Percentiles rank a stretch among this genome's conserved stretches.
Evolutionary conservation across 2,888 invertebrate species (phyloP).

Genomic region (Monopis laevigella): DNA sequence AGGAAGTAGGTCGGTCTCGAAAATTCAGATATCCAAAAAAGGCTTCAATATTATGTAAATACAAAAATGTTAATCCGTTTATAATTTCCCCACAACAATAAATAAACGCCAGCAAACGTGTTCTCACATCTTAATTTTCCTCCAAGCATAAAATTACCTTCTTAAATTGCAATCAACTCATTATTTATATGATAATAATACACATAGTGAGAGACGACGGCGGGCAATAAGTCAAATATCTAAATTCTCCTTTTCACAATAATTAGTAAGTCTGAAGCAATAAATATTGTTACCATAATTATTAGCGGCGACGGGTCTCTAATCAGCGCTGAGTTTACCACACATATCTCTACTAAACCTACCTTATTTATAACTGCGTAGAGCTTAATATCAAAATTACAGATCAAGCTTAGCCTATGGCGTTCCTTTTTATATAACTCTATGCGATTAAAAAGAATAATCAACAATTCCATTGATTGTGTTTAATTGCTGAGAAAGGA

Average conservation of each 20-base stretch:
- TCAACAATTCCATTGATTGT: slow-evolving; percentile 8
- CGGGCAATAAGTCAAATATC: slow-evolving; percentile 56
- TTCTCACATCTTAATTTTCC: background rate
- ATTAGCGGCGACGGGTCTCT: slow-evolving; percentile 42
- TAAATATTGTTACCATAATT: slow-evolving; percentile 58
- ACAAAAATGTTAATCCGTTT: too few relatives aligned
- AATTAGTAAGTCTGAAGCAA: slow-evolving; percentile 48
- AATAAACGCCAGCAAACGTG: too few relatives aligned
- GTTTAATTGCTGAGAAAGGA: slow-evolving; percentile 5
- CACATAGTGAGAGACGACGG: slow-evolving; percentile 3
- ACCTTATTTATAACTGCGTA: too few relatives aligned
- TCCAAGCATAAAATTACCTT: slow-evolving; percentile 5
- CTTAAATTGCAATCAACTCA: slow-evolving; percentile 3
- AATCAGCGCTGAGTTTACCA: slow-evolving; percentile 10
- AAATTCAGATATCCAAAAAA: too few relatives aligned
- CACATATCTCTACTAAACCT: background rate
- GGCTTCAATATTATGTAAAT: too few relatives aligned
- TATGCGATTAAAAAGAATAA: slow-evolving; percentile 10
- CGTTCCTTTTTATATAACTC: slow-evolving; percentile 7
- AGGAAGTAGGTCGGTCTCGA: too few relatives aligned
- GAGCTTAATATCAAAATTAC: background rate
- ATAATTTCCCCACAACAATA: too few relatives aligned
- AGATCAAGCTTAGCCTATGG: background rate
- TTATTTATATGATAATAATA: slow-evolving; percentile 3
- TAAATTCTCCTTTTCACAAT: slow-evolving; percentile 47